Percentiles rank a stretch among this genome's conserved stretches.
phyloP scores from a whole-genome alignment of 2,888 invertebrate genomes.

The Metalampra italica region DNA sequence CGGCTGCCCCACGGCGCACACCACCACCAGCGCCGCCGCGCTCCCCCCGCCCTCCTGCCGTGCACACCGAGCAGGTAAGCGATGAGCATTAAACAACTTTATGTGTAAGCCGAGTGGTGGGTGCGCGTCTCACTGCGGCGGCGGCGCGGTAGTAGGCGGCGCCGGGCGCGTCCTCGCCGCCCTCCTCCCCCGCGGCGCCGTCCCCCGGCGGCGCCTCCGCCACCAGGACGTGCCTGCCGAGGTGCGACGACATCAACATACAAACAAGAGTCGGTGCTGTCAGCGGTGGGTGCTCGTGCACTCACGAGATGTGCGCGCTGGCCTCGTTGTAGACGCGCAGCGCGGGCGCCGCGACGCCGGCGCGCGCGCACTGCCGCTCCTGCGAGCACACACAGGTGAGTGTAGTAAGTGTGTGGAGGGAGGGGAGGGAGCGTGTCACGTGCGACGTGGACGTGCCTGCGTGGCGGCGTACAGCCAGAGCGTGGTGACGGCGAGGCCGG shows the following conservation, averaged over 20 bases:
- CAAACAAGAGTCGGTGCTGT: neutral
- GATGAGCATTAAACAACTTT: no score
- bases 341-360: conserved; percentile 49
- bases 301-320: conserved; percentile 49
- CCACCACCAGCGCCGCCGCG: neutral
- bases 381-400: conserved; percentile 19
- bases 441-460: conserved; percentile 47
- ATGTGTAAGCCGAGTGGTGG: neutral
- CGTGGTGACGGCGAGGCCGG: conserved; percentile 39
- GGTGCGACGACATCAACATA: neutral
- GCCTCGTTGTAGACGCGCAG: conserved; percentile 56
- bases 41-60: neutral
- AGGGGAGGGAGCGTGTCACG: no score
- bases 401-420: no score
- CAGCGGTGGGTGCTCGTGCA: neutral
- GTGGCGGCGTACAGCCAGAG: conserved; percentile 55
- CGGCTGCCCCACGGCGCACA: conserved; percentile 17
- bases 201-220: conserved; percentile 15
- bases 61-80: neutral
- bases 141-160: neutral
- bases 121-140: neutral
- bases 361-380: conserved; percentile 54
- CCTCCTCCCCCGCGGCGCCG: neutral
- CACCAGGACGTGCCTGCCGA: conserved; percentile 29
- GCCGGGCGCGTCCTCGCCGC: neutral